Evolutionary conservation across 2,113 vertebrate genomes (phyloP).

Genomic region (Pelodiscus sinensis): DNA sequence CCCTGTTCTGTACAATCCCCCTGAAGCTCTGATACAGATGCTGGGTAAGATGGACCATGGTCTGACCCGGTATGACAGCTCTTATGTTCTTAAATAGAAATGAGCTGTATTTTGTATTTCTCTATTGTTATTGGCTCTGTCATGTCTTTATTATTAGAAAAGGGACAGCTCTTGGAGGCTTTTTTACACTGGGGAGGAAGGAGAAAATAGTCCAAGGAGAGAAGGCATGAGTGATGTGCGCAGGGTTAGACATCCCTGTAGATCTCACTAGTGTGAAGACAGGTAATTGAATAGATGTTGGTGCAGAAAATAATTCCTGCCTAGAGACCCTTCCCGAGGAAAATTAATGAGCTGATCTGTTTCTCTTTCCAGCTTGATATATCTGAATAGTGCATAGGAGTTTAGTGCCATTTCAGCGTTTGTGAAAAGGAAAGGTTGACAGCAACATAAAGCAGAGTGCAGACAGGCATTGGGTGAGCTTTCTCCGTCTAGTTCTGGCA

Average conservation of each 20-base stretch:
- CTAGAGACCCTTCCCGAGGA: constrained; percentile 67
- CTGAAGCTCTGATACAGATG: not conserved
- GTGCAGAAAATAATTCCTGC: constrained; percentile 65
- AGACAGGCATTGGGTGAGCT: constrained; percentile 16
- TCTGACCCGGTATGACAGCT: not conserved
- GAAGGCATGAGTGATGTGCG: constrained; percentile 64
- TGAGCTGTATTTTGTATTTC: constrained; percentile 51
- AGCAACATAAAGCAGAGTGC: constrained; percentile 13
- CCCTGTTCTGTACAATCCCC: not conserved
- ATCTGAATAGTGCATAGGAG: constrained; percentile 24
- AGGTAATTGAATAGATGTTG: constrained; percentile 67
- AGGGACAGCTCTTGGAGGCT: constrained; percentile 59
- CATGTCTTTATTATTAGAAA: constrained; percentile 69
- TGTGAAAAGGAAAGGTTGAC: constrained; percentile 48
- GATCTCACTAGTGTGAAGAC: constrained; percentile 66
- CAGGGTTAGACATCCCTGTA: constrained; percentile 62
- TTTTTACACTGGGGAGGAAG: not conserved
- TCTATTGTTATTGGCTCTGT: constrained; percentile 70
- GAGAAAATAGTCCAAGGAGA: constrained; percentile 54
- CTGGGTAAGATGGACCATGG: not conserved
- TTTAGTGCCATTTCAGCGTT: constrained; percentile 35
- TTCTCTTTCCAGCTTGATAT: constrained; percentile 58
- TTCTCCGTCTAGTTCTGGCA: not conserved
- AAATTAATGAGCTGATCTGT: constrained; percentile 47
- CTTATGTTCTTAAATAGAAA: constrained; percentile 25